Evolutionary conservation across 1,140 invertebrate genomes (phyloP).

Genomic region (Batillaria attramentaria): DNA sequence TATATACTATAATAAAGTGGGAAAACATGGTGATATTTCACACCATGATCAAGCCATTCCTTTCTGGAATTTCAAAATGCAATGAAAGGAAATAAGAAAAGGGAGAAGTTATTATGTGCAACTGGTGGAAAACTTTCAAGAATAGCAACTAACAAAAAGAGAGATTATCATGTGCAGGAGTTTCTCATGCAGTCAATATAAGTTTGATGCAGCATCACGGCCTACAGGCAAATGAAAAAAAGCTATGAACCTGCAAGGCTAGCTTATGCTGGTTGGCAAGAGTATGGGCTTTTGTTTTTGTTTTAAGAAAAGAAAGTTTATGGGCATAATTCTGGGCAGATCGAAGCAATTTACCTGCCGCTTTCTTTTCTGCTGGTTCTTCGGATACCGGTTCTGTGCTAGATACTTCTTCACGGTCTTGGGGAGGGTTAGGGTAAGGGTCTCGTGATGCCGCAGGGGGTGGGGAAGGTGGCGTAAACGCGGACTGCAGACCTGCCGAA

Average conservation of each 20-base stretch:
- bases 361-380: conserved; percentile 30
- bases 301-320: not conserved
- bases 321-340: not conserved
- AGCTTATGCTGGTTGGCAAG: no score
- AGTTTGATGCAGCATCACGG: not conserved
- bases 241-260: no score
- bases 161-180: no score
- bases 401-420: conserved; percentile 20
- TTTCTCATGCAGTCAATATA: not conserved
- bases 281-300: not conserved
- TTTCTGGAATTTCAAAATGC: no score
- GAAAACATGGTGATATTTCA: no score
- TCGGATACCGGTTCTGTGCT: conserved; percentile 35
- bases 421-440: conserved; percentile 22
- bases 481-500: conserved; percentile 25
- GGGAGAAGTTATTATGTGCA: no score
- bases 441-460: conserved; percentile 15
- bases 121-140: no score
- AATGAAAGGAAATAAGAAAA: no score
- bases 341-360: conserved; percentile 22
- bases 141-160: no score
- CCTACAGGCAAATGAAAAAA: conserved; percentile 3
- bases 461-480: conserved; percentile 17
- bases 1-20: no score
- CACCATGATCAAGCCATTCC: no score